Base-by-base conservation (phyloP, 2,113 vertebrate genomes). In the Neolamprologus cancellatus region DNA sequence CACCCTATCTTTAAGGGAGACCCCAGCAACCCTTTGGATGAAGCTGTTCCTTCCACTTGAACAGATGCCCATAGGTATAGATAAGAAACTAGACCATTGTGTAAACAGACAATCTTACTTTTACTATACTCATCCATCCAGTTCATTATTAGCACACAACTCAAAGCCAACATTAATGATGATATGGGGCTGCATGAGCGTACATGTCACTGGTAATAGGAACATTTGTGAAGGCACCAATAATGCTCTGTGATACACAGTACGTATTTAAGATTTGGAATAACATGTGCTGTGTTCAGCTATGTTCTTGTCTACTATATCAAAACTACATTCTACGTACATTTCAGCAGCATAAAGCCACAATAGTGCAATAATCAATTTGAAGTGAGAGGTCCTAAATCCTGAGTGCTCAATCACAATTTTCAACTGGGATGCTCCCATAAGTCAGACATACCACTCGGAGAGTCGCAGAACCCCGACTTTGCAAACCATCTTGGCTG, bases 161-260 rank as follows among this genome's bases (percentile, higher is more conserved):
- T 23, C 61, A 66, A 66, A 66, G 34, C 36, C 36, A 69, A 39
- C n/a, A 66, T 39, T 39, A 66, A 23, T 39, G 61, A 66, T 66
- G 0, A 8, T 39, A 66, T 39, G 32, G 61, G 11, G 32, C 32
- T 66, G n/a, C n/a, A 66, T 23, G 6, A 39, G n/a, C n/a, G 0
- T 20, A 39, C 61, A 2, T 39, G n/a, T 66, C 61, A 66, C 18
- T 36, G 61, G 18, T 23, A 8, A 66, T 0, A 39, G 32, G 2
- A 66, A 66, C 61, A 66, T 14, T 66, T 66, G 34, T 66, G 34
- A 4, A 5, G 61, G 61, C 61, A 39, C 61, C 11, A 66, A 14
- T 66, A 66, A 39, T 20, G 61, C 34, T 66, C 18, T 39, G 34
- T 66, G 32, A 39, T 66, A 66, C 61, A 39, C 11, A 39, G 61